Evolutionary conservation across 2,797 vertebrate genomes (phyloP).

Genomic region (Pagetopsis macropterus): DNA sequence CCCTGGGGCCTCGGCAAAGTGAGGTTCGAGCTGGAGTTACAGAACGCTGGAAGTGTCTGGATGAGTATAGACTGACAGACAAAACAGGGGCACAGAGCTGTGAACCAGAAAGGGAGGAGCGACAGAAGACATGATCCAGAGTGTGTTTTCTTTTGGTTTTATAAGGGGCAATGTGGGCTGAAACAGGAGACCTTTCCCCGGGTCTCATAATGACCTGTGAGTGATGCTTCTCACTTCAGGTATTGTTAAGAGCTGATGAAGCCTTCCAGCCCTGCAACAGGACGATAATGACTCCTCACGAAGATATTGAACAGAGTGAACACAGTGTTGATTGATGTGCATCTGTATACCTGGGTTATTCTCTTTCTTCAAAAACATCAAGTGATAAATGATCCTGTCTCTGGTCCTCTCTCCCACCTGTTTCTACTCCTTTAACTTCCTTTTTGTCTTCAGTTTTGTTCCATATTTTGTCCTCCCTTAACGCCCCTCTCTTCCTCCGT

Average conservation of each 20-base stretch:
- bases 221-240: conserved; percentile 5
- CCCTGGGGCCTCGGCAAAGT: conserved; percentile 52
- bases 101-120: conserved; percentile 23
- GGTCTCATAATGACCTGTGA: conserved; percentile 8
- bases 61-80: conserved; percentile 40
- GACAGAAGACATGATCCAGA: conserved; percentile 28
- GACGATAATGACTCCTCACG: not conserved
- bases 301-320: conserved; percentile 9
- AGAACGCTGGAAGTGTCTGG: conserved; percentile 46
- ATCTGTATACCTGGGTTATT: conserved; percentile 27
- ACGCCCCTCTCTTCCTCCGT: not conserved
- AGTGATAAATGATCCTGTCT: conserved; percentile 5
- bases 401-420: not conserved
- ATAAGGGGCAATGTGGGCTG: conserved; percentile 13
- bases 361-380: conserved; percentile 24
- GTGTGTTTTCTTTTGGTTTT: conserved; percentile 30
- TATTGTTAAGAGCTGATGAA: conserved; percentile 3
- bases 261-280: not conserved
- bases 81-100: conserved; percentile 22
- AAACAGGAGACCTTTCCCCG: conserved; percentile 19
- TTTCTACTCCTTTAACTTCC: conserved; percentile 3
- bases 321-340: conserved; percentile 10
- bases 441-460: conserved; percentile 16
- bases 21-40: conserved; percentile 26
- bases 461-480: conserved; percentile 13